Evolutionary conservation across 1,140 invertebrate species (phyloP).

Genomic region (Lordiphosa stackelbergi): DNA sequence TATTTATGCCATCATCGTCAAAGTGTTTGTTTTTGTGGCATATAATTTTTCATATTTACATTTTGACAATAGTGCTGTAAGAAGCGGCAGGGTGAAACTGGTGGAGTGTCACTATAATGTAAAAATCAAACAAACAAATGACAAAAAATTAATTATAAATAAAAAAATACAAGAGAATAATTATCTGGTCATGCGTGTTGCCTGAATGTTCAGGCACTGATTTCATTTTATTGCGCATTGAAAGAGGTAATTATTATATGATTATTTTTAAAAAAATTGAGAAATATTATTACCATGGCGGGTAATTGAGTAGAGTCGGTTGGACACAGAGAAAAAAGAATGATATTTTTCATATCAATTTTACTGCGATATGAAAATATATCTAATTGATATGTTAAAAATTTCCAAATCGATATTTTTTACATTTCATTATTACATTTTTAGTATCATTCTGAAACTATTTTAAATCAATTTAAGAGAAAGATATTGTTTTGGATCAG

Average conservation of each 20-base stretch:
- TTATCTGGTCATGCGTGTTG: constrained; percentile 48
- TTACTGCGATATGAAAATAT: too few species aligned
- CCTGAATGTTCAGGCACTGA: constrained; percentile 27
- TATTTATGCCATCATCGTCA: constrained; percentile 54
- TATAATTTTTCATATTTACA: constrained; percentile 62
- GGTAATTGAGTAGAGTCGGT: background rate
- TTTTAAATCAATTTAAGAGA: too few species aligned
- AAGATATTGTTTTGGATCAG: too few species aligned
- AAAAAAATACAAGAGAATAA: constrained; percentile 37
- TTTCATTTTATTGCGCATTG: constrained; percentile 46
- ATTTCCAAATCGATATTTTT: too few species aligned
- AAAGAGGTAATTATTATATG: constrained; percentile 64
- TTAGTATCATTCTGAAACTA: too few species aligned
- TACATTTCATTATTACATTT: too few species aligned
- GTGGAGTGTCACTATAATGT: constrained; percentile 32
- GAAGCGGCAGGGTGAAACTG: constrained; percentile 12
- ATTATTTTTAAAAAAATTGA: constrained; percentile 29
- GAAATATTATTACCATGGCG: background rate
- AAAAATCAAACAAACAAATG: constrained; percentile 49
- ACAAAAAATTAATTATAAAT: constrained; percentile 51
- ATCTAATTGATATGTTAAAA: too few species aligned
- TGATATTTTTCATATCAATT: too few species aligned
- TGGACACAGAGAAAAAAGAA: too few species aligned
- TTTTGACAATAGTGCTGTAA: constrained; percentile 30
- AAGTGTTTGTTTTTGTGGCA: constrained; percentile 34